These are phyloP conservation scores for Phymatocera aterrima DNA, from an alignment of 2,888 invertebrate species.

Conservation along the genomic window DNA sequence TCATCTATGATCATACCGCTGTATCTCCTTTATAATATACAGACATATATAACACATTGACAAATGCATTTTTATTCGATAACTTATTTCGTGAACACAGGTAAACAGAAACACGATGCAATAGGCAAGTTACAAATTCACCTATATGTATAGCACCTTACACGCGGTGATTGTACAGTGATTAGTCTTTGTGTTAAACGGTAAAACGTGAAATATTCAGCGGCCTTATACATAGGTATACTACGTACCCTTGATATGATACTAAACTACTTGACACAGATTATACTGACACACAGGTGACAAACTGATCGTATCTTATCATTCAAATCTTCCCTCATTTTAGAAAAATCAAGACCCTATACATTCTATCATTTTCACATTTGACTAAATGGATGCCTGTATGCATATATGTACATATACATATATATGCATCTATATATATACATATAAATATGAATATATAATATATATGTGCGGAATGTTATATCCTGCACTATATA, in stretches of 20 bases:
- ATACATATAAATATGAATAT: slow-evolving; percentile 23
- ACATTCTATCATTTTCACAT: background rate
- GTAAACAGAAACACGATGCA: background rate
- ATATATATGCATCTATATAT: slow-evolving; percentile 16
- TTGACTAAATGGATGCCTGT: background rate
- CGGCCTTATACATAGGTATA: background rate
- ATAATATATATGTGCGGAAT: slow-evolving; percentile 23
- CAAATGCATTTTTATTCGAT: too few relatives aligned
- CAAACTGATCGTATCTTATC: background rate
- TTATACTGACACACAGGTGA: background rate
- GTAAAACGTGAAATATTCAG: background rate
- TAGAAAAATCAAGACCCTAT: background rate
- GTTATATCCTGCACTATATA: slow-evolving; percentile 35
- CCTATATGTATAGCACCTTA: slow-evolving; percentile 33
- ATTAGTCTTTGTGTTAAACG: background rate
- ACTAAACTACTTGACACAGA: too few relatives aligned
- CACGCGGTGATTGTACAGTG: too few relatives aligned
- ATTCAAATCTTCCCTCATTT: background rate
- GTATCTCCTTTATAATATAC: too few relatives aligned
- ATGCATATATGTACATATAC: slow-evolving; percentile 26
- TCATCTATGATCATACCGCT: too few relatives aligned
- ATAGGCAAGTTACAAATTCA: slow-evolving; percentile 7
- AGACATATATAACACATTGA: too few relatives aligned
- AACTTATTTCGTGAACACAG: too few relatives aligned
- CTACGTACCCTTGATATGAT: slow-evolving; percentile 10